Conservation (phyloP, 2,888 invertebrate species). For the Dendrolimus houi region DNA sequence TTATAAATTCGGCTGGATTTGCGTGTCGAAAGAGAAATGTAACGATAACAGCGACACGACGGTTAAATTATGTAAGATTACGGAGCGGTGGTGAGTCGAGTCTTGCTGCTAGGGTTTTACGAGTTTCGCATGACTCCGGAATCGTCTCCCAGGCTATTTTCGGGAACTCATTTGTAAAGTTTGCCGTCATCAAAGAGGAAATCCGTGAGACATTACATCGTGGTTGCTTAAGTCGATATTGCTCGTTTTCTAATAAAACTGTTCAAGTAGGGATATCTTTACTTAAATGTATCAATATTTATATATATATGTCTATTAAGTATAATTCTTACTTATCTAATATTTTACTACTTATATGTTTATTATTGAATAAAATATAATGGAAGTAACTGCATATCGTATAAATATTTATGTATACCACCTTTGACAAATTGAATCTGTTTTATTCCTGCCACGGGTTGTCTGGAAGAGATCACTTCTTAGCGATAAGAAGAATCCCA, state of each 20-base stretch:
- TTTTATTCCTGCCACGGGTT: no score
- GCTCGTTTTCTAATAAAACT: constrained; percentile 10
- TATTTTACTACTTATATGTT: no score
- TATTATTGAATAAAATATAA: no score
- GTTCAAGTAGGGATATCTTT: neutral
- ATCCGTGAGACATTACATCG: constrained; percentile 38
- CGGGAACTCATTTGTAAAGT: constrained; percentile 58
- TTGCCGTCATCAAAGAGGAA: constrained; percentile 52
- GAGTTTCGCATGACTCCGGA: constrained; percentile 59
- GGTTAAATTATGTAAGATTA: constrained; percentile 56
- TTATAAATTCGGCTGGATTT: constrained; percentile 47
- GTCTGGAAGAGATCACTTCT: no score
- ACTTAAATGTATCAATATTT: no score
- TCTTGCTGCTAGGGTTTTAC: constrained; percentile 54
- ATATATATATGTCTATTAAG: no score
- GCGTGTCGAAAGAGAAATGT: constrained; percentile 56
- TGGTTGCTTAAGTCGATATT: constrained; percentile 21
- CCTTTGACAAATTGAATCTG: no score
- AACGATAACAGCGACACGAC: constrained; percentile 52
- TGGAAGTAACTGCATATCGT: no score
- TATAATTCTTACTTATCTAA: no score
- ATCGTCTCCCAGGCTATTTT: constrained; percentile 51
- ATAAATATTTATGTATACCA: no score
- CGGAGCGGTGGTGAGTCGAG: constrained; percentile 39
- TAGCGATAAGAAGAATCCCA: no score